Percentiles rank a stretch among this genome's conserved stretches.
These are phyloP conservation scores for Brachionus plicatilis DNA, from an alignment of 1,140 invertebrate species.

Conservation along the genomic window DNA sequence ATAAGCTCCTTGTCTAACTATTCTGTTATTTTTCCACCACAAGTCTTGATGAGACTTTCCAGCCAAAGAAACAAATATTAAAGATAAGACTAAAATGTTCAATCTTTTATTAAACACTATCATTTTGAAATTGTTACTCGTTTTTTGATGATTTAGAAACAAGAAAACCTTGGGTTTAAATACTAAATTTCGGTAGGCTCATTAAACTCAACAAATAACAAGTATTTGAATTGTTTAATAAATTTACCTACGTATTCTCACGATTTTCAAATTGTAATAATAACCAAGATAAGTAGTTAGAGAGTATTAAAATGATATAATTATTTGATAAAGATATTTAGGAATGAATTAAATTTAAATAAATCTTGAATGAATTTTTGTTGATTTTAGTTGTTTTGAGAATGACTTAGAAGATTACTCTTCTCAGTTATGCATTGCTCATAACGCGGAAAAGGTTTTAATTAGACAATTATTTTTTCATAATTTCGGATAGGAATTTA, in stretches of 20 bases:
- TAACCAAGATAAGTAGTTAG: background rate
- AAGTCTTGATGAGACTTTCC: background rate
- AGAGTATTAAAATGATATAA: background rate
- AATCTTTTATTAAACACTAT: background rate
- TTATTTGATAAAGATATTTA: background rate
- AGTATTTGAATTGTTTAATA: background rate
- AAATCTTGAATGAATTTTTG: background rate
- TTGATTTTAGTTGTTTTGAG: background rate
- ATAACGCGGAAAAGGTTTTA: background rate
- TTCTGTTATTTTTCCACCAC: background rate
- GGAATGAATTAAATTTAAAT: background rate
- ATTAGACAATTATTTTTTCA: background rate
- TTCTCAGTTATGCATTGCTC: background rate
- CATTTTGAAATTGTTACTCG: background rate
- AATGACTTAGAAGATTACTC: background rate
- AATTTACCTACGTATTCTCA: slow-evolving; percentile 12
- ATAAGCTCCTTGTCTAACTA: background rate
- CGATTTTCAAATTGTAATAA: background rate
- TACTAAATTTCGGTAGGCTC: background rate
- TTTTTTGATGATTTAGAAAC: background rate
- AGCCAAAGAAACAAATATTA: background rate
- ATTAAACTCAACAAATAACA: background rate
- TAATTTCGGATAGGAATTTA: background rate
- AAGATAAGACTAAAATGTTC: background rate
- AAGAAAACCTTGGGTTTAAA: background rate